Base-by-base conservation (phyloP, 2,797 vertebrate genomes). In the Galaxias olidus region DNA sequence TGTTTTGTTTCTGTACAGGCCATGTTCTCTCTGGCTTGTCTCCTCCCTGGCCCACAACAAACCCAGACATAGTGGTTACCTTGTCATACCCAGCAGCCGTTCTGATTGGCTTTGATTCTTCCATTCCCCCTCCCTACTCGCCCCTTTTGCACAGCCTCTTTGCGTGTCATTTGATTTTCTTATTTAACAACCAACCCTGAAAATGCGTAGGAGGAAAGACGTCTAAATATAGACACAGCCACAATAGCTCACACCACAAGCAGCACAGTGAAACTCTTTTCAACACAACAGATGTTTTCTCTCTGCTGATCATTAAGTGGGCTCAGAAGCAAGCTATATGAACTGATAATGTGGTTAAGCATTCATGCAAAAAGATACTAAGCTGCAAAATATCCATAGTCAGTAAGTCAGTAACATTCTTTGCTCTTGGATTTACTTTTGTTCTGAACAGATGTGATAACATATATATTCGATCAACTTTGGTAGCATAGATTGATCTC, bases 141-240 rank as follows among this genome's bases (percentile, higher is more conserved):
- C 30, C 50, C 65, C 42, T 17, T 53, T 41, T 10, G 59, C 81
- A 72, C 76, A 83, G 77, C 69, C 86, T 88, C 88, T 88, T 86
- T 89, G 84, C 79, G 69, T 88, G 89, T 92, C 91, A 91, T 89
- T 88, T 90, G 87, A 92, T 92, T 91, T 92, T 91, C 91, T 92
- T 93, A 91, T 91, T 93, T 92, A 93, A 92, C 91, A 93, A 90
- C 88, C 90, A 91, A 90, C 85, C 87, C 92, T 90, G 90, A 91
- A 92, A 92, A 92, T 85, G 90, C 90, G 90, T 91, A 92, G 91
- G 90, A 92, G 89, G 91, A 89, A 91, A 90, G 87, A 89, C 75
- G 78, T 87, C 92, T 92, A 93, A 92, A 93, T 90, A 91, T 93
- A 93, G 92, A 87, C 10, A 62, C 87, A 90, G 89, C 88, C 89